These are phyloP conservation scores for Zaprionus taronus DNA, from an alignment of 1,140 invertebrate genomes.

Conservation along the genomic window DNA sequence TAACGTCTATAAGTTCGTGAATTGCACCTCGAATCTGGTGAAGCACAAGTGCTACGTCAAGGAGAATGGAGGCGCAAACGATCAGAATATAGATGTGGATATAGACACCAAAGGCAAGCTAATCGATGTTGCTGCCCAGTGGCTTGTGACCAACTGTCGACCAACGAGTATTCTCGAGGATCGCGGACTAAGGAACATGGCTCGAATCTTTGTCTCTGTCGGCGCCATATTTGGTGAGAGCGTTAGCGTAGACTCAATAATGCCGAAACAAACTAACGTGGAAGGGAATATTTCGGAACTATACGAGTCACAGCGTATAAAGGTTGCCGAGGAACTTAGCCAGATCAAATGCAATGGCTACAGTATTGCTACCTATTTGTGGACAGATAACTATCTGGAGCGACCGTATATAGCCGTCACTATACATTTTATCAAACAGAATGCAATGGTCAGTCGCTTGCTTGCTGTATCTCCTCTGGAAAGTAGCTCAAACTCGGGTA, in stretches of 20 bases:
- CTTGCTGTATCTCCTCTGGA: neutral
- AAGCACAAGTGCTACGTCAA: constrained; percentile 14
- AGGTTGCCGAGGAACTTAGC: neutral
- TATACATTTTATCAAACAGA: neutral
- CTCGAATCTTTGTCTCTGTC: constrained; percentile 6
- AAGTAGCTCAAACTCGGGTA: neutral
- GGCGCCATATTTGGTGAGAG: constrained; percentile 4
- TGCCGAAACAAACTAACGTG: neutral
- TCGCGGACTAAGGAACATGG: neutral
- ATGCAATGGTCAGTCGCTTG: neutral
- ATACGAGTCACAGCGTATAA: neutral
- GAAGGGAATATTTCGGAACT: neutral
- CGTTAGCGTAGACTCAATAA: constrained; percentile 1
- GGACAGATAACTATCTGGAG: neutral
- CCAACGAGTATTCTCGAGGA: neutral
- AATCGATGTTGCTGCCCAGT: neutral
- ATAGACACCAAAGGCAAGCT: neutral
- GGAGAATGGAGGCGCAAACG: neutral
- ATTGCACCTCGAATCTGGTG: constrained; percentile 3
- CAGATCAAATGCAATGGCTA: neutral
- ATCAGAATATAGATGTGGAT: constrained; percentile 3
- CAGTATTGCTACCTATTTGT: neutral
- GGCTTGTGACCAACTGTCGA: neutral
- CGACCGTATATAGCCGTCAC: neutral
- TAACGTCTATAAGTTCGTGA: constrained; percentile 1